Evolutionary conservation across 2,797 vertebrate species (phyloP), one percentile per base, ranked within the genome.

Genomic region (Melanotaenia parkinsoni): DNA sequence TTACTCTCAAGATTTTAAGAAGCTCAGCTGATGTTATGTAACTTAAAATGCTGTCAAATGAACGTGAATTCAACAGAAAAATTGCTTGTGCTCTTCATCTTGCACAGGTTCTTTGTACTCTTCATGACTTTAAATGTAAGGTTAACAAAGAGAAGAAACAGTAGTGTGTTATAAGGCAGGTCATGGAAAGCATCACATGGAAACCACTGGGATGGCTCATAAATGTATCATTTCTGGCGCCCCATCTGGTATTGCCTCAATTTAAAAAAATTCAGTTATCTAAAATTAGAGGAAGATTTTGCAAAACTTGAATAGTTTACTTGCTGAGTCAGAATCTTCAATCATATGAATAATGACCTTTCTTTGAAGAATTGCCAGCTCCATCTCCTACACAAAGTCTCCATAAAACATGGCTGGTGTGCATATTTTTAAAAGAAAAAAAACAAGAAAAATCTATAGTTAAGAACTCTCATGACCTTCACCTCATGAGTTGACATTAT

Each of bases 1-100:
- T 89, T 82, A 76, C 65, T 70, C 72, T 83, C 63, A 83, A 83
- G 84, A 89, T 81, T 84, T 87, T 87, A 88, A 92, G 80, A 78
- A 83, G 88, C 88, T 92, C 86, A 84, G 76, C 53, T 53, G 47
- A 53, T 75, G 72, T 93, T 92, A 90, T 38, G 67, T 87, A 91
- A 92, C 68, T 59, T 47, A 26, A 79, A 82, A 84, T 75, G 35
- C 70, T 28, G 38, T 13, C 18, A 18, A 60, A 74, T 58, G 13
- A 56, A 24, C 53, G 68, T 63, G 67, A 67, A 67, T 65, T 75
- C 43, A 73, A 61, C n/a, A 60, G 68, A 85, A 70, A 47, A 51
- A 51, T 30, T 56, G 37, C 64, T 37, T 30, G 20, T n/a, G 5
- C 40, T 35, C 1, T 37, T 67, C 11, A 22, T 60, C 18, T 47